phyloP scores from a whole-genome alignment of 2,888 invertebrate species.

The Tipula confusa region DNA sequence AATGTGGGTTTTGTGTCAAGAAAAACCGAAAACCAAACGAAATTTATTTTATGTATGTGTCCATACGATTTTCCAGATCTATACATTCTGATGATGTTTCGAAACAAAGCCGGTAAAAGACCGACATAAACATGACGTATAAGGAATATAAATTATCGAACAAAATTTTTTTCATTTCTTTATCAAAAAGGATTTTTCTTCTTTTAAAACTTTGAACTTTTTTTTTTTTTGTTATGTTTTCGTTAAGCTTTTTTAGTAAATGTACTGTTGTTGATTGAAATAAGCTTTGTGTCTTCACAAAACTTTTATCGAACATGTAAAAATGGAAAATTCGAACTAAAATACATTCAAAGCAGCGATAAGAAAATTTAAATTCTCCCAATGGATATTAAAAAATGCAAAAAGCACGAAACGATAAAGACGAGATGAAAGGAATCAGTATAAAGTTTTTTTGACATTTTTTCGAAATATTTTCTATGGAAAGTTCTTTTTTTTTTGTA shows the following conservation, averaged over 20 bases:
- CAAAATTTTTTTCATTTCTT: neutral
- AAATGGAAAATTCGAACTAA: neutral
- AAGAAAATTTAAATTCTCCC: neutral
- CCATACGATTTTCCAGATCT: constrained; percentile 1
- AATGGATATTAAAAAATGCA: neutral
- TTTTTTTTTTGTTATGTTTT: neutral
- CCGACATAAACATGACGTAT: constrained; percentile 7
- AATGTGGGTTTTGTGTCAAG: neutral
- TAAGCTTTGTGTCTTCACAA: constrained; percentile 16
- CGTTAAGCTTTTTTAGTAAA: neutral
- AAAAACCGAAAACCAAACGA: neutral
- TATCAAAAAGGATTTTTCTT: constrained; percentile 25
- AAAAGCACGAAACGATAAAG: neutral
- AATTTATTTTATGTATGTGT: neutral
- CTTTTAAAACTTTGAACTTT: neutral
- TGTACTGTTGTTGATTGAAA: neutral
- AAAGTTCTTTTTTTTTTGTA: neutral
- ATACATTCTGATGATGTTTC: neutral
- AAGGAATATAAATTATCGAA: neutral
- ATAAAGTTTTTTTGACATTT: constrained; percentile 15
- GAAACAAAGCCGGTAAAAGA: neutral
- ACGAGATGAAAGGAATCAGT: neutral
- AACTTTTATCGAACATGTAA: constrained; percentile 15
- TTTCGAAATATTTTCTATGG: neutral
- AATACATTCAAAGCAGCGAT: neutral